A percentile compares a stretch with the other conserved stretches of the same genome.
Evolutionary conservation across 2,113 vertebrate species (phyloP).

Genomic region (Tympanuchus pallidicinctus): DNA sequence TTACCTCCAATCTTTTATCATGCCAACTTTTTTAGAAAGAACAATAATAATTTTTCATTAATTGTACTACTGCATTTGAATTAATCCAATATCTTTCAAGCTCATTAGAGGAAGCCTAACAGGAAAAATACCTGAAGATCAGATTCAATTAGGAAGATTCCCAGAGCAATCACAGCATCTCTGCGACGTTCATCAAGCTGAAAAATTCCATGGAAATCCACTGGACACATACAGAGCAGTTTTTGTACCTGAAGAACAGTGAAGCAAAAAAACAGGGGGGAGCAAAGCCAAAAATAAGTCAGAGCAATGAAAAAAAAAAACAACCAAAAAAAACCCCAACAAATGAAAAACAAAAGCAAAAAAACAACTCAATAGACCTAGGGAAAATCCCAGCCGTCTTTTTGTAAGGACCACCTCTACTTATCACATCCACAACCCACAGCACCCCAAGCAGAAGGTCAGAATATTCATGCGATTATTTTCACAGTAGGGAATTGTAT

Average conservation of each 20-base stretch:
- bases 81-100: not conserved
- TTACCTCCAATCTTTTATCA: not conserved
- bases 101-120: not conserved
- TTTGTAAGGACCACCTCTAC: accelerated
- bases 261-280: not conserved
- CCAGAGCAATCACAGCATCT: slow-evolving; percentile 93
- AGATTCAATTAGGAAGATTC: slow-evolving; percentile 94
- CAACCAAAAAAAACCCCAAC: not conserved
- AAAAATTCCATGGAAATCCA: slow-evolving; percentile 91
- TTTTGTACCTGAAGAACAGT: slow-evolving; percentile 87
- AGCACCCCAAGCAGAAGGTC: not conserved
- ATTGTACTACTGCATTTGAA: not conserved
- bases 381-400: not conserved
- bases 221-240: slow-evolving; percentile 95
- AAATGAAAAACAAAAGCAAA: too few species aligned
- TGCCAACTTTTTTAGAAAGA: not conserved
- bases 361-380: not conserved
- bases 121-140: slow-evolving; percentile 86
- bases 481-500: not conserved
- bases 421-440: accelerated
- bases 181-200: slow-evolving; percentile 93
- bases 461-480: not conserved
- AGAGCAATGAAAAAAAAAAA: not conserved
- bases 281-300: not conserved
- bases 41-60: not conserved